Percentiles rank a stretch among this genome's conserved stretches.
Conservation (phyloP, 1,140 invertebrate species). For the Cheumatopsyche charites region DNA sequence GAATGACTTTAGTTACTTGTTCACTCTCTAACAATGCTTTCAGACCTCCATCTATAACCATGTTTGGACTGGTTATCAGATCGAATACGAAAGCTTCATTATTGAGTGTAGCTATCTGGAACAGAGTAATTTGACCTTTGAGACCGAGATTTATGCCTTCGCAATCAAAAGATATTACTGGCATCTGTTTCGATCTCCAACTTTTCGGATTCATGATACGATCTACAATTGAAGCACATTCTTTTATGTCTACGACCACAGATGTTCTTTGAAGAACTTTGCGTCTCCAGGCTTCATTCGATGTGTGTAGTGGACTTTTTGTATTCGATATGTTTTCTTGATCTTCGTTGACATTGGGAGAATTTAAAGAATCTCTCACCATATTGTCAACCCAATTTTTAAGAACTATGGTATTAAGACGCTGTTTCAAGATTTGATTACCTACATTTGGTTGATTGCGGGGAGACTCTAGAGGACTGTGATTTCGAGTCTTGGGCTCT, state of each 20-base stretch:
- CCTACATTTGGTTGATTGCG: slow-evolving; percentile 58
- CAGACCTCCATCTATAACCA: slow-evolving; percentile 79
- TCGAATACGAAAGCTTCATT: slow-evolving; percentile 89
- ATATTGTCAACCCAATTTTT: slow-evolving; percentile 90
- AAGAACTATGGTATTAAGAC: slow-evolving; percentile 85
- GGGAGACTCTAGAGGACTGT: slow-evolving; percentile 57
- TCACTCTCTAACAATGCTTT: slow-evolving; percentile 81
- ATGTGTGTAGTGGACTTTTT: slow-evolving; percentile 46
- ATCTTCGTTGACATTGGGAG: slow-evolving; percentile 56
- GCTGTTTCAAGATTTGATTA: slow-evolving; percentile 81
- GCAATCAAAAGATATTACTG: slow-evolving; percentile 82
- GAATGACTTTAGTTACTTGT: slow-evolving; percentile 87
- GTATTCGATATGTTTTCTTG: slow-evolving; percentile 54
- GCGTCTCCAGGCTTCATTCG: slow-evolving; percentile 75
- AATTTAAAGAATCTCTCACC: slow-evolving; percentile 74
- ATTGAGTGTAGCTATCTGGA: slow-evolving; percentile 82
- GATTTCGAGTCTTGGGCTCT: slow-evolving; percentile 57
- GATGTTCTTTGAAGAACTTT: slow-evolving; percentile 81
- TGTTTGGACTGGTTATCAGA: slow-evolving; percentile 80
- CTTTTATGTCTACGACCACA: slow-evolving; percentile 77
- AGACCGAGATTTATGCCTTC: slow-evolving; percentile 90
- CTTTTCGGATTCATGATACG: slow-evolving; percentile 72
- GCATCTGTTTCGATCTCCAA: slow-evolving; percentile 51
- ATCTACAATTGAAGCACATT: slow-evolving; percentile 77
- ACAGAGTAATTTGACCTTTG: slow-evolving; percentile 82